phyloP scores from a whole-genome alignment of 1,140 invertebrate species.

The Piezodorus guildinii region DNA sequence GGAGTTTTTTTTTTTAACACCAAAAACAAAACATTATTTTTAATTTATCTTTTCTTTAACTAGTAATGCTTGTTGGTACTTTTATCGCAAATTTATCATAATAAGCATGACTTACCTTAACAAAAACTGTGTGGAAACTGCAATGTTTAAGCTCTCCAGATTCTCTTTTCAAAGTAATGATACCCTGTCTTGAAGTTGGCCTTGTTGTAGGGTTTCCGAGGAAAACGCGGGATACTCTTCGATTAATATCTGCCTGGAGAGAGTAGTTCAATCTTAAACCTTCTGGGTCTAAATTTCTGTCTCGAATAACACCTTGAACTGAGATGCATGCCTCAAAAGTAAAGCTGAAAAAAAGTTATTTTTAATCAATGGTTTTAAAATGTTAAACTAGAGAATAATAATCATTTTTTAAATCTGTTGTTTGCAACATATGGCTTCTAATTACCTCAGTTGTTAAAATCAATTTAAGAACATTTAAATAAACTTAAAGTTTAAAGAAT shows the following conservation, averaged over 20 bases:
- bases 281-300: neutral
- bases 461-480: too few species aligned
- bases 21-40: too few species aligned
- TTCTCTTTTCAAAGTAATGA: conserved; percentile 28
- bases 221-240: conserved; percentile 71
- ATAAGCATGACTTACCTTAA: conserved; percentile 44
- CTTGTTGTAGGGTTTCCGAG: conserved; percentile 37
- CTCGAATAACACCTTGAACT: conserved; percentile 33
- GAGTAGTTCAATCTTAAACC: conserved; percentile 52
- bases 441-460: too few species aligned
- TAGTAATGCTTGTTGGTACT: too few species aligned
- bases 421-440: too few species aligned
- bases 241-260: conserved; percentile 75
- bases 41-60: too few species aligned
- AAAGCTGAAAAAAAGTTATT: conserved; percentile 45
- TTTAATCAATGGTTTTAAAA: neutral
- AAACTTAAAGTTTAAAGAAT: too few species aligned
- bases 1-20: too few species aligned
- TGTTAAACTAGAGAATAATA: too few species aligned
- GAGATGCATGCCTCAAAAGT: conserved; percentile 77
- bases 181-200: conserved; percentile 32
- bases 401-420: too few species aligned
- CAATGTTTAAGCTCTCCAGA: conserved; percentile 42
- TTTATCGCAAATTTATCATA: neutral
- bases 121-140: conserved; percentile 59